Conservation (phyloP, 2,113 vertebrate genomes). For the Labeo rohita region DNA sequence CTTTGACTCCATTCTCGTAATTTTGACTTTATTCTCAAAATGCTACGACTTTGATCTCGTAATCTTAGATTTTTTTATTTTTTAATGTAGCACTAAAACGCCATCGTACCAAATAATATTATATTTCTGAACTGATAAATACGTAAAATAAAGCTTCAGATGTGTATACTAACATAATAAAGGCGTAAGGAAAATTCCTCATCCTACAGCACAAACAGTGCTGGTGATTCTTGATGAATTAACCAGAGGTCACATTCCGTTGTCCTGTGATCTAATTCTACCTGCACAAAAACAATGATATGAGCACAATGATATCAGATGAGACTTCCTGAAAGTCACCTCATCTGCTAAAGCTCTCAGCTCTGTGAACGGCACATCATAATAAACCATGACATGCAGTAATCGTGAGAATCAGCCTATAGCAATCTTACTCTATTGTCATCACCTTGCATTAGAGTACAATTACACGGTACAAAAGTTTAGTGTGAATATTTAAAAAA, state of each 20-base stretch:
- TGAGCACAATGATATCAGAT: slow-evolving; percentile 56
- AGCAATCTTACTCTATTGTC: not conserved
- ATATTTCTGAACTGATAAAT: not conserved
- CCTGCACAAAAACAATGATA: slow-evolving; percentile 70
- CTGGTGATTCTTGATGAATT: slow-evolving; percentile 56
- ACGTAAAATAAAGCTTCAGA: not conserved
- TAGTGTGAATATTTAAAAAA: not conserved
- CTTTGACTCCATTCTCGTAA: too few relatives aligned
- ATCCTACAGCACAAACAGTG: not conserved
- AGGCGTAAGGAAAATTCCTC: not conserved
- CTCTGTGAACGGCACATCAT: not conserved
- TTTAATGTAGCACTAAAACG: too few relatives aligned
- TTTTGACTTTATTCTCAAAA: too few relatives aligned
- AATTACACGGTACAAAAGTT: not conserved
- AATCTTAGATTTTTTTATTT: too few relatives aligned
- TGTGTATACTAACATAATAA: not conserved
- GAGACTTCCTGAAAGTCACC: slow-evolving; percentile 63
- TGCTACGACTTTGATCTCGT: too few relatives aligned
- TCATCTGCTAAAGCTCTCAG: slow-evolving; percentile 38
- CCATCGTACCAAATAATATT: too few relatives aligned
- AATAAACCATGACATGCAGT: slow-evolving; percentile 1
- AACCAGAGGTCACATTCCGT: slow-evolving; percentile 58
- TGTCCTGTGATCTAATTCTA: slow-evolving; percentile 61
- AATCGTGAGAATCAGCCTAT: slow-evolving; percentile 23
- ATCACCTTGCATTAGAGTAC: not conserved